A percentile compares a stretch with the other conserved stretches of the same genome.
Conservation (phyloP, 37 sponge, comb jelly and placozoan genomes). For the Cladorhizidae sp. region DNA sequence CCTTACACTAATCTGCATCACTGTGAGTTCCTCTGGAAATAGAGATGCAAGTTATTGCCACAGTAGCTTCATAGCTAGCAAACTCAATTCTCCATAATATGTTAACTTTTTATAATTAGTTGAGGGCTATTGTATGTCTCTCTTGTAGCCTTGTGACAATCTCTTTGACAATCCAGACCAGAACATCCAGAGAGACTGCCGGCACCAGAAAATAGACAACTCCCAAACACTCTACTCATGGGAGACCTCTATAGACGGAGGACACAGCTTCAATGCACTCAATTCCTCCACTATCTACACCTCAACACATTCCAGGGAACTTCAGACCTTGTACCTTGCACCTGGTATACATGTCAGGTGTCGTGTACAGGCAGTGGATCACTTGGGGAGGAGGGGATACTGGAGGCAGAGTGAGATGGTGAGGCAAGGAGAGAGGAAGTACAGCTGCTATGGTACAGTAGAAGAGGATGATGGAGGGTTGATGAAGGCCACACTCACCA, state of each 20-base stretch:
- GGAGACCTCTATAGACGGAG: conserved; percentile 38
- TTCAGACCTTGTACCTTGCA: conserved; percentile 44
- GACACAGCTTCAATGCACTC: conserved; percentile 3
- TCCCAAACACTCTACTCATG: conserved; percentile 41
- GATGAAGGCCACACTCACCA: not conserved
- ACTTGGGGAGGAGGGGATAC: conserved; percentile 13
- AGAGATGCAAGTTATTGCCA: not conserved
- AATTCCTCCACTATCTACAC: conserved; percentile 23
- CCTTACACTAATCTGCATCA: conserved; percentile 47
- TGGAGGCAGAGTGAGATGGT: conserved; percentile 26
- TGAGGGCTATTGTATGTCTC: not conserved
- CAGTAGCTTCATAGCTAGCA: no score
- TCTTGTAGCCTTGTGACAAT: conserved; percentile 5
- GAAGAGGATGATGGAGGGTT: not conserved
- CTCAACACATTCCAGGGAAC: not conserved
- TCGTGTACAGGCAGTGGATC: conserved; percentile 28
- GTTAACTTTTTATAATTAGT: no score
- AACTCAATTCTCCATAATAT: no score
- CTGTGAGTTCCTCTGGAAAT: conserved; percentile 33
- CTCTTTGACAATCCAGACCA: conserved; percentile 15
- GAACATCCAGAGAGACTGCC: conserved; percentile 13
- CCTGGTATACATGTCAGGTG: conserved; percentile 44
- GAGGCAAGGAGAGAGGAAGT: not conserved
- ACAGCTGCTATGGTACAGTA: not conserved
- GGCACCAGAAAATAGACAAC: conserved; percentile 31